These are phyloP conservation scores for Dilophus febrilis DNA, from an alignment of 2,888 invertebrate genomes.

Conservation along the genomic window DNA sequence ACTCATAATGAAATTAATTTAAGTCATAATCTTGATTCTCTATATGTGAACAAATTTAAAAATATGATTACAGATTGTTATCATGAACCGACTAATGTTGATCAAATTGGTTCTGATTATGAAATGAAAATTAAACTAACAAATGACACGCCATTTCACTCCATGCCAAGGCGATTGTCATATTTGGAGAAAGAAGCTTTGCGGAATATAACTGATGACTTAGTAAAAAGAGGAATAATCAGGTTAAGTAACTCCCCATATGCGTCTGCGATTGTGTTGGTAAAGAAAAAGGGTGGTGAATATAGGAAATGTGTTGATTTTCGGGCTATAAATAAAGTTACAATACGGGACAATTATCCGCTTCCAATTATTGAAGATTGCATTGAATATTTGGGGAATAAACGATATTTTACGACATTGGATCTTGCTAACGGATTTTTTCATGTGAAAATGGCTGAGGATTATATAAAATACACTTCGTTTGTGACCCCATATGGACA, in stretches of 20 bases:
- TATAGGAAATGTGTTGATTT: slow-evolving; percentile 12
- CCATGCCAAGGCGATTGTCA: background rate
- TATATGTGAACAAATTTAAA: no score
- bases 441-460: slow-evolving; percentile 11
- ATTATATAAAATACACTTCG: slow-evolving; percentile 12
- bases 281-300: slow-evolving; percentile 10
- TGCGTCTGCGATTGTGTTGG: slow-evolving; percentile 11
- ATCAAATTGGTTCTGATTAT: no score
- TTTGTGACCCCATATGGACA: slow-evolving; percentile 15
- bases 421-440: slow-evolving; percentile 14
- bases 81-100: no score
- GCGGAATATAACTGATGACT: background rate
- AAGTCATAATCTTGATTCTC: no score
- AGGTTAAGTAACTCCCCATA: slow-evolving; percentile 10
- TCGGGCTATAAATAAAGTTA: slow-evolving; percentile 9
- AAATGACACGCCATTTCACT: background rate
- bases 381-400: slow-evolving; percentile 9
- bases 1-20: no score
- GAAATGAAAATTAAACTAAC: background rate
- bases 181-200: background rate
- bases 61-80: no score
- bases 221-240: slow-evolving; percentile 6
- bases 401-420: slow-evolving; percentile 12
- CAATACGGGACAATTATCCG: slow-evolving; percentile 12
- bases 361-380: slow-evolving; percentile 11